Evolutionary conservation across 2,888 invertebrate genomes (phyloP).

Genomic region (Epirrhoe alternata): DNA sequence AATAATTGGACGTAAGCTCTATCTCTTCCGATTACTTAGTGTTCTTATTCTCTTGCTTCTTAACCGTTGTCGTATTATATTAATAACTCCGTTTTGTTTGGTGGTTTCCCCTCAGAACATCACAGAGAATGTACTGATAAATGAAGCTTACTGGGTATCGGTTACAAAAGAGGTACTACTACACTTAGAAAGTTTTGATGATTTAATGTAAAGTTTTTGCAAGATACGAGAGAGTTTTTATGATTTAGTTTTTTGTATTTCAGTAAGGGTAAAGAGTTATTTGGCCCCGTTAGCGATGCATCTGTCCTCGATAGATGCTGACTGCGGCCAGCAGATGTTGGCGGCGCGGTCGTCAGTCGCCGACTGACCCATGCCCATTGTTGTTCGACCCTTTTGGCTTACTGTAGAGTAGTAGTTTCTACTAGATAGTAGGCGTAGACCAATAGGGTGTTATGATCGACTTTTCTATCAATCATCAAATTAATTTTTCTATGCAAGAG

Average conservation of each 20-base stretch:
- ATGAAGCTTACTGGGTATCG: slow-evolving; percentile 97
- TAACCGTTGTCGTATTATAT: slow-evolving; percentile 64
- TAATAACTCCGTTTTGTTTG: slow-evolving; percentile 84
- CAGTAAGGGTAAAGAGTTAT: slow-evolving; percentile 85
- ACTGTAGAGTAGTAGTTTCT: slow-evolving; percentile 82
- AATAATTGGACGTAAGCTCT: slow-evolving; percentile 79
- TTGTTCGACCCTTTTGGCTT: slow-evolving; percentile 84
- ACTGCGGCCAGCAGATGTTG: slow-evolving; percentile 60
- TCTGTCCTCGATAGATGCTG: slow-evolving; percentile 84
- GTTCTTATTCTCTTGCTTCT: slow-evolving; percentile 57
- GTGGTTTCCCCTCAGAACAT: slow-evolving; percentile 94
- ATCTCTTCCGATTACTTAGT: slow-evolving; percentile 57
- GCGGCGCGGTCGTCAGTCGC: slow-evolving; percentile 58
- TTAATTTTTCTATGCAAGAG: slow-evolving; percentile 83
- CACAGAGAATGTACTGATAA: slow-evolving; percentile 97
- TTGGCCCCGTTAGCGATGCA: slow-evolving; percentile 86
- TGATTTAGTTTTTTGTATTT: slow-evolving; percentile 85
- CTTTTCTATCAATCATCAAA: slow-evolving; percentile 83
- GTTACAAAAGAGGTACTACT: slow-evolving; percentile 94
- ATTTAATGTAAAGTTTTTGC: slow-evolving; percentile 85
- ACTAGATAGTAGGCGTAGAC: slow-evolving; percentile 84
- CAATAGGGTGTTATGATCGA: slow-evolving; percentile 83
- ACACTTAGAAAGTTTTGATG: slow-evolving; percentile 87
- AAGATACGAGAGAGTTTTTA: slow-evolving; percentile 83
- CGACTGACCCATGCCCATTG: slow-evolving; percentile 63